A percentile compares a stretch with the other conserved stretches of the same genome.
Conservation (phyloP, 2,888 invertebrate species). For the Boloria selene region DNA sequence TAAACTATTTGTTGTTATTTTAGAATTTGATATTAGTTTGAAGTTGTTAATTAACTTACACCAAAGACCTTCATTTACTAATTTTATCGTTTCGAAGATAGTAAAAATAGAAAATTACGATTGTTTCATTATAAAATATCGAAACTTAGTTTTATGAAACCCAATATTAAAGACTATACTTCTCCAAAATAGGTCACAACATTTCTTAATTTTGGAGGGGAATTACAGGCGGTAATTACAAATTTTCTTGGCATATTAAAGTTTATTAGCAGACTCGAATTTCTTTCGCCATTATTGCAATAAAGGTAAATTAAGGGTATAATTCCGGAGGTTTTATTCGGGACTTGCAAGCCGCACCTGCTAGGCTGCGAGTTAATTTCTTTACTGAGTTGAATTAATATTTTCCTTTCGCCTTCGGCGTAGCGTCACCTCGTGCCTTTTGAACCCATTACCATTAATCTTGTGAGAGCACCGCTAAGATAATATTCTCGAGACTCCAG, state of each 20-base stretch:
- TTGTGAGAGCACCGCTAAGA: slow-evolving; percentile 63
- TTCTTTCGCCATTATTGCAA: slow-evolving; percentile 37
- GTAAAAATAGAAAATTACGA: no score
- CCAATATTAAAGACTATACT: not conserved
- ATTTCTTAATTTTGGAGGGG: slow-evolving; percentile 27
- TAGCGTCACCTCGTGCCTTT: slow-evolving; percentile 64
- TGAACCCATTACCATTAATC: slow-evolving; percentile 75
- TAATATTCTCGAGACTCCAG: slow-evolving; percentile 62
- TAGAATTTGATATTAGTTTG: no score
- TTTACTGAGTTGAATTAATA: slow-evolving; percentile 59
- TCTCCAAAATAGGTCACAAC: slow-evolving; percentile 1
- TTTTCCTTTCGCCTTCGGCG: slow-evolving; percentile 57
- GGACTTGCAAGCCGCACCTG: slow-evolving; percentile 39
- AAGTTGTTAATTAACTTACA: no score
- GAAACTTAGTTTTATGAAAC: not conserved
- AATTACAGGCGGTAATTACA: slow-evolving; percentile 31
- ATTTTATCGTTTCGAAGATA: no score
- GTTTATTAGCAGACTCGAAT: slow-evolving; percentile 31
- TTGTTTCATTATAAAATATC: not conserved
- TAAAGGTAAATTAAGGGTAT: slow-evolving; percentile 41
- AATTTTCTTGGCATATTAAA: slow-evolving; percentile 34
- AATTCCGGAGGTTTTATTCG: slow-evolving; percentile 39
- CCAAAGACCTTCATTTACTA: no score
- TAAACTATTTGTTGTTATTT: no score
- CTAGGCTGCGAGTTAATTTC: slow-evolving; percentile 37